These are phyloP conservation scores for Doris montereyensis DNA, from an alignment of 2,888 invertebrate genomes.

Conservation along the genomic window DNA sequence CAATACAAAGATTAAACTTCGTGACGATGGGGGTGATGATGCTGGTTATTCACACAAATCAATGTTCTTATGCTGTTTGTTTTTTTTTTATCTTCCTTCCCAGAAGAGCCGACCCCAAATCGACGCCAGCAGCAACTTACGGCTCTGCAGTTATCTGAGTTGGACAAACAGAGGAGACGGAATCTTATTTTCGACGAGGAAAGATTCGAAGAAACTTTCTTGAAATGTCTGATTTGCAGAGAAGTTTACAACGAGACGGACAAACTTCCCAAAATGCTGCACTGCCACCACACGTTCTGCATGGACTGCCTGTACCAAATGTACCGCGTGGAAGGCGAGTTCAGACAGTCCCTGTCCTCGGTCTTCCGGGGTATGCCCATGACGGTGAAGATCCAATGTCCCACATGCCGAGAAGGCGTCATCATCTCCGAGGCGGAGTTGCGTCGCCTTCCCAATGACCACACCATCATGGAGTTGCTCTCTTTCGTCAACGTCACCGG, in stretches of 20 bases:
- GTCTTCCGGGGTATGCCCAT: conserved; percentile 65
- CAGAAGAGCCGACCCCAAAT: too few species aligned
- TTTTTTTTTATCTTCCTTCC: too few species aligned
- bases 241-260: conserved; percentile 69
- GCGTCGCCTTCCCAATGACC: conserved; percentile 63
- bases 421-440: conserved; percentile 64
- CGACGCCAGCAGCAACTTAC: too few species aligned
- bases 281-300: conserved; percentile 73
- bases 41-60: background rate
- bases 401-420: conserved; percentile 61
- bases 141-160: conserved; percentile 22
- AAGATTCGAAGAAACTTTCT: conserved; percentile 65
- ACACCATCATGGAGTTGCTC: conserved; percentile 64
- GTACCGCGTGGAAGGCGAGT: conserved; percentile 67
- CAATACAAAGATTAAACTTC: background rate
- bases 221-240: conserved; percentile 70
- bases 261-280: conserved; percentile 70
- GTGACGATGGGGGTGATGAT: background rate
- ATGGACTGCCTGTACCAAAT: conserved; percentile 69
- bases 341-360: conserved; percentile 61
- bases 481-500: conserved; percentile 60
- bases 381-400: conserved; percentile 66
- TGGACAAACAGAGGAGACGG: conserved; percentile 46
- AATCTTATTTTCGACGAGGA: conserved; percentile 66
- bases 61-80: background rate